phyloP scores from a whole-genome alignment of 2,797 vertebrate species.

The Notolepis coatsorum region DNA sequence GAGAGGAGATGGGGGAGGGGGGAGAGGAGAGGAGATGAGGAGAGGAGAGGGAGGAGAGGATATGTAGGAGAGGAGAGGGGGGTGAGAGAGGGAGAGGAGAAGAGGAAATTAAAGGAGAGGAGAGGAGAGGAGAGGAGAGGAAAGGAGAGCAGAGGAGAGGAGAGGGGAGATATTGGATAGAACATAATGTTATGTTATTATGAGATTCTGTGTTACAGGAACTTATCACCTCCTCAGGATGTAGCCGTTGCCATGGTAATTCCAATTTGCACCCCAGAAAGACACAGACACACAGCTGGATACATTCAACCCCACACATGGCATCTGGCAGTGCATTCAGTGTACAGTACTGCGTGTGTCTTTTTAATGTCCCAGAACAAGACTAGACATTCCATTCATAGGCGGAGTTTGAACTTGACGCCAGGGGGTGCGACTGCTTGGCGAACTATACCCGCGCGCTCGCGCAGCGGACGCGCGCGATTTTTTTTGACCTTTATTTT shows the following conservation, averaged over 20 bases:
- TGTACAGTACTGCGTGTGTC: not conserved
- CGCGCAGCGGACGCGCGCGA: no score
- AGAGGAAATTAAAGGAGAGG: no score
- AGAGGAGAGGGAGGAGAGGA: no score
- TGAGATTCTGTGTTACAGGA: slow-evolving; percentile 8
- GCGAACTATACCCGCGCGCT: no score
- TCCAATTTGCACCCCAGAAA: slow-evolving; percentile 34
- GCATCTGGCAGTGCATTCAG: slow-evolving; percentile 5
- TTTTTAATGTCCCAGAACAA: not conserved
- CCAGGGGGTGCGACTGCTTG: no score
- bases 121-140: not conserved
- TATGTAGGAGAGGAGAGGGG: no score
- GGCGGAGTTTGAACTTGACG: no score
- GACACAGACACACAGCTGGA: slow-evolving; percentile 28
- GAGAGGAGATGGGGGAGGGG: no score
- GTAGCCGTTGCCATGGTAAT: slow-evolving; percentile 36
- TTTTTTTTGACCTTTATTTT: no score
- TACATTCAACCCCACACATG: slow-evolving; percentile 5
- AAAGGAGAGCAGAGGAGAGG: not conserved
- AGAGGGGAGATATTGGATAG: not conserved
- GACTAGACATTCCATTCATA: not conserved
- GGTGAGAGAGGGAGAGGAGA: no score
- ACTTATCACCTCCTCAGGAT: slow-evolving; percentile 42
- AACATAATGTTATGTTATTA: not conserved
- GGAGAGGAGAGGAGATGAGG: no score